phyloP scores from a whole-genome alignment of 2,888 invertebrate genomes.

The Orthosia gracilis region DNA sequence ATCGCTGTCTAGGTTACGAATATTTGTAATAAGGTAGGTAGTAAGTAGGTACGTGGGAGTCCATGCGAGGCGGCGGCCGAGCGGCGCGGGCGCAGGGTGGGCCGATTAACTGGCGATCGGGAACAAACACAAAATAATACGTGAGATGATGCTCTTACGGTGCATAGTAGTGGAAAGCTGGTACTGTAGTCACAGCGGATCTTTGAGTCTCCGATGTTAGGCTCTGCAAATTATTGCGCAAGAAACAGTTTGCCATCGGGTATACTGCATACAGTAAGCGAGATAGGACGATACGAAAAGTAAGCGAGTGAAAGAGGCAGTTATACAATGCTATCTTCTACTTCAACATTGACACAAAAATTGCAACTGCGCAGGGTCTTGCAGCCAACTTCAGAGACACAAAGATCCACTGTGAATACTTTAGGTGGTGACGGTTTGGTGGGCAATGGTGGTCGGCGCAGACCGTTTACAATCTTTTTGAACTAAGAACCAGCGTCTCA shows the following conservation, averaged over 20 bases:
- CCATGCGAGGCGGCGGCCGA: slow-evolving; percentile 62
- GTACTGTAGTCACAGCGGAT: background rate
- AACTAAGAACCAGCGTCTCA: background rate
- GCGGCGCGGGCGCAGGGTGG: slow-evolving; percentile 61
- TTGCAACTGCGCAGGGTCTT: no score
- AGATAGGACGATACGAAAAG: no score
- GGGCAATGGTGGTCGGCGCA: background rate
- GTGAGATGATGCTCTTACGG: slow-evolving; percentile 51
- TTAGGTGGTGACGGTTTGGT: background rate
- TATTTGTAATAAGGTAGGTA: slow-evolving; percentile 56
- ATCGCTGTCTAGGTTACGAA: slow-evolving; percentile 35
- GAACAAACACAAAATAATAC: slow-evolving; percentile 67
- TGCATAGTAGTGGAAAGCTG: background rate
- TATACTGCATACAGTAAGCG: no score
- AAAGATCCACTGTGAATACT: no score
- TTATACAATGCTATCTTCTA: no score
- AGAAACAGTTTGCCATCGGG: no score
- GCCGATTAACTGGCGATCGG: slow-evolving; percentile 69
- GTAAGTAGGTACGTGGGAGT: slow-evolving; percentile 64
- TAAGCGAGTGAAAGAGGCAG: no score
- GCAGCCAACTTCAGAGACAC: no score
- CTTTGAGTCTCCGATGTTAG: no score
- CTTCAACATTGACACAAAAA: no score
- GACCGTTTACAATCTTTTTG: background rate
- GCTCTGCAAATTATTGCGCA: no score